Conservation (phyloP, 2,113 vertebrate genomes). For the Lynx canadensis region DNA sequence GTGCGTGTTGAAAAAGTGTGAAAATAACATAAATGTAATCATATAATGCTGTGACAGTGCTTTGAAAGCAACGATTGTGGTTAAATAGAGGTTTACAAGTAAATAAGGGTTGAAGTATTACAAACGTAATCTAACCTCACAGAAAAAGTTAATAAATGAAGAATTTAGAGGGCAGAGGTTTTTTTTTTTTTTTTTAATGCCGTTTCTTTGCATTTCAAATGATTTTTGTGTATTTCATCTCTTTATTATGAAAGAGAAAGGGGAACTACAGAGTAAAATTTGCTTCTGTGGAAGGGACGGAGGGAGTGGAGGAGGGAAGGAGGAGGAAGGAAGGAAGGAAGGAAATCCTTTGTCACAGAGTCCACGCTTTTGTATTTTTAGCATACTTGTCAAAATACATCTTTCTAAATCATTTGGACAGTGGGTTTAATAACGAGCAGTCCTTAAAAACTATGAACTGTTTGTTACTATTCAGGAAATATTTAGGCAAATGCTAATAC, state of each 20-base stretch:
- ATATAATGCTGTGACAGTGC: not conserved
- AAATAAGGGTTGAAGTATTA: constrained; percentile 53
- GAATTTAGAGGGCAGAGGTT: not conserved
- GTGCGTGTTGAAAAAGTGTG: not conserved
- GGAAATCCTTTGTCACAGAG: not conserved
- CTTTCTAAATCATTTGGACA: not conserved
- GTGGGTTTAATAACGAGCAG: not conserved
- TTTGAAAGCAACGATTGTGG: constrained; percentile 28
- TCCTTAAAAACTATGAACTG: not conserved
- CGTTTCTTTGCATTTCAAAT: not conserved
- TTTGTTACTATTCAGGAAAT: not conserved
- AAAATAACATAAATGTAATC: not conserved
- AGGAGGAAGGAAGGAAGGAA: not conserved
- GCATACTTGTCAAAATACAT: not conserved
- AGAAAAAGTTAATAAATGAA: constrained; percentile 17
- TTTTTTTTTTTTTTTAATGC: not conserved
- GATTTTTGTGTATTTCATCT: not conserved
- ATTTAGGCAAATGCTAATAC: not conserved
- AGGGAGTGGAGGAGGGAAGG: not conserved
- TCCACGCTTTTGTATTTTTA: not conserved
- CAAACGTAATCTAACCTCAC: not conserved
- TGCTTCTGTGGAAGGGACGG: not conserved
- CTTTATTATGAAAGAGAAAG: constrained; percentile 23
- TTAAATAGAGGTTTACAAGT: not conserved
- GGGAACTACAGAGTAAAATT: not conserved